Evolutionary conservation across 2,888 invertebrate genomes (phyloP).

Genomic region (Spicauda simplicius): DNA sequence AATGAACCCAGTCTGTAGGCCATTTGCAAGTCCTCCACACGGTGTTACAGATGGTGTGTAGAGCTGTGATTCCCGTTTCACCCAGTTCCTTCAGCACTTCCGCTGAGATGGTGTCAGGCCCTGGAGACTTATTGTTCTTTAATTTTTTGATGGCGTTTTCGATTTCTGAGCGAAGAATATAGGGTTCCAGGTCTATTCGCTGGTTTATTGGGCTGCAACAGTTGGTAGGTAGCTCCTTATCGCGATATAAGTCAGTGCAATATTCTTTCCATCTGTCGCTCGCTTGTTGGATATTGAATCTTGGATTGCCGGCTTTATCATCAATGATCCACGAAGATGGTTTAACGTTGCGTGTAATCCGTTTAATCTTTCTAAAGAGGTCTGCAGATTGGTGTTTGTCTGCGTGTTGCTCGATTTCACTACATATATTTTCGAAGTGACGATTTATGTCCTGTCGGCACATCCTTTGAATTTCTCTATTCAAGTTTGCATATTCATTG

Average conservation of each 20-base stretch:
- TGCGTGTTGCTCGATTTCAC: neutral
- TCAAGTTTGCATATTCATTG: neutral
- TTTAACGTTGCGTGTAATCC: constrained; percentile 3
- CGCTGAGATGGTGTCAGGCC: neutral
- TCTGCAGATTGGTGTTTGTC: constrained; percentile 1
- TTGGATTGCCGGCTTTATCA: constrained; percentile 1
- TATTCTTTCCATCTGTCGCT: neutral
- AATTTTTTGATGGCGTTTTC: neutral
- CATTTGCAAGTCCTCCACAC: neutral
- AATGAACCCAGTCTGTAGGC: constrained; percentile 1
- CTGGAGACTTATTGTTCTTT: neutral
- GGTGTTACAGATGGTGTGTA: neutral
- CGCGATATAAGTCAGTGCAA: neutral
- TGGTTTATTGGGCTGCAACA: too few species aligned
- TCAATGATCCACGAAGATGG: neutral
- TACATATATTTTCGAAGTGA: neutral
- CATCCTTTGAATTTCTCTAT: neutral
- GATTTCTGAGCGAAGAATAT: neutral
- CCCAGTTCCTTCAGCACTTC: neutral
- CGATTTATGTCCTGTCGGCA: neutral
- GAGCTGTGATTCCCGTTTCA: neutral
- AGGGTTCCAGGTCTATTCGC: neutral
- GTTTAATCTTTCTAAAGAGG: neutral
- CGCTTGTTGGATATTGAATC: neutral
- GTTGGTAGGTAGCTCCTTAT: too few species aligned